Base-by-base conservation (phyloP, 92 coral and sea anemone genomes). In the Phenganax subtilis region DNA sequence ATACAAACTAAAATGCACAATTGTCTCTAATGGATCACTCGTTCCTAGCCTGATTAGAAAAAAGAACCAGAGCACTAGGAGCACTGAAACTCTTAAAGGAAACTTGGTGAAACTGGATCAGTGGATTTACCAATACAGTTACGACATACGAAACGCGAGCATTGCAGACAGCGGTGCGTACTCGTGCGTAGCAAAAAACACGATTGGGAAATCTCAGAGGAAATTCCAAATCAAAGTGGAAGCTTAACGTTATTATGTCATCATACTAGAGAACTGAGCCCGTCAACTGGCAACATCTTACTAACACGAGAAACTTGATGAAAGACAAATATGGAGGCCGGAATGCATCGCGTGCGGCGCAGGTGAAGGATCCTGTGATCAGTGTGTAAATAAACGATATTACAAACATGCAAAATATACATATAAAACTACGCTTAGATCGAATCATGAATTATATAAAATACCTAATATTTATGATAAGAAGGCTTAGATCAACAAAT, bases 1-100 rank as follows among this genome's bases (percentile, higher is more conserved):
- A 54, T 79, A 79, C 83, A 51, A 79, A 54, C 28, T 79, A 25
- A 79, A 79, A 54, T 79, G 83, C 58, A 63, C 74, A 3, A 69
- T 79, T 20, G 69, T 79, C n/a, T 79, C 83, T 16, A 55, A 20
- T 6, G 60, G 51, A 52, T 73, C 83, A 17, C 55, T 65, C 44
- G 54, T 16, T 16, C 72, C 69, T n/a, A 44, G 69, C 30, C 12
- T 67, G 74, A 55, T 53, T 0, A 47, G 15, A 27, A 25, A 51
- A 9, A 51, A 47, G 58, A 73, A 16, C 51, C 51, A 65, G 11
- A 57, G 30, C 11, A n/a, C 5, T 10, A 10, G 31, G 29, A 55
- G 0, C 8, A 0, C 54, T 7, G 74, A 63, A 53, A 12, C 12
- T 12, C 74, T 64, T 15, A 68, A 31, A 57, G 56, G 25, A 52